A percentile compares a stretch with the other conserved stretches of the same genome.
phyloP scores from a whole-genome alignment of 2,888 invertebrate species.

The Crossocerus cetratus region DNA sequence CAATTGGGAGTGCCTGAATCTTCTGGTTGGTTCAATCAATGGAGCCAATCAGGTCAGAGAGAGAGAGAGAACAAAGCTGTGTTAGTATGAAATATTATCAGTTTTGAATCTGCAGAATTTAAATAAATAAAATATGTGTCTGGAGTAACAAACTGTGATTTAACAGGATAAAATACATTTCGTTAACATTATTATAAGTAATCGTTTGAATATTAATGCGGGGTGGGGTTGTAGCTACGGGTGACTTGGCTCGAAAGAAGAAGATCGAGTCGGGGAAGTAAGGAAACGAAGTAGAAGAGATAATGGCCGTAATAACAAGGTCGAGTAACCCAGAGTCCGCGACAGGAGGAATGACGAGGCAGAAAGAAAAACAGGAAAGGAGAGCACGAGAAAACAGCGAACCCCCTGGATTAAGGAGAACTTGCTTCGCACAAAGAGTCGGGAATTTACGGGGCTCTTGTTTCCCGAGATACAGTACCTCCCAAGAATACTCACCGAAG shows the following conservation, averaged over 20 bases:
- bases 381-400: slow-evolving; percentile 21
- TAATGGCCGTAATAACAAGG: slow-evolving; percentile 9
- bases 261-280: neutral
- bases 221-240: too few relatives aligned
- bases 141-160: too few relatives aligned
- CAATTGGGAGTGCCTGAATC: neutral
- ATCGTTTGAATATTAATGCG: too few relatives aligned
- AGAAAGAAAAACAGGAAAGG: slow-evolving; percentile 16
- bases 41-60: neutral
- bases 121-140: too few relatives aligned
- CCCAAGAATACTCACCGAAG: too few relatives aligned
- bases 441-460: slow-evolving; percentile 28
- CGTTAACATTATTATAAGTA: too few relatives aligned
- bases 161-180: too few relatives aligned
- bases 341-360: slow-evolving; percentile 17
- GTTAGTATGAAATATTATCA: too few relatives aligned
- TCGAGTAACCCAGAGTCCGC: slow-evolving; percentile 41
- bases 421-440: slow-evolving; percentile 58
- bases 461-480: slow-evolving; percentile 17
- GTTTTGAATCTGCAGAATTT: too few relatives aligned
- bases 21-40: neutral
- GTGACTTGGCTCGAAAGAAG: neutral
- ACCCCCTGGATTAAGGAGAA: slow-evolving; percentile 53
- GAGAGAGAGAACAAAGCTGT: too few relatives aligned
- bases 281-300: neutral